A percentile compares a stretch with the other conserved stretches of the same genome.
These are phyloP conservation scores for Scortum barcoo DNA, from an alignment of 2,113 vertebrate species.

Conservation along the genomic window DNA sequence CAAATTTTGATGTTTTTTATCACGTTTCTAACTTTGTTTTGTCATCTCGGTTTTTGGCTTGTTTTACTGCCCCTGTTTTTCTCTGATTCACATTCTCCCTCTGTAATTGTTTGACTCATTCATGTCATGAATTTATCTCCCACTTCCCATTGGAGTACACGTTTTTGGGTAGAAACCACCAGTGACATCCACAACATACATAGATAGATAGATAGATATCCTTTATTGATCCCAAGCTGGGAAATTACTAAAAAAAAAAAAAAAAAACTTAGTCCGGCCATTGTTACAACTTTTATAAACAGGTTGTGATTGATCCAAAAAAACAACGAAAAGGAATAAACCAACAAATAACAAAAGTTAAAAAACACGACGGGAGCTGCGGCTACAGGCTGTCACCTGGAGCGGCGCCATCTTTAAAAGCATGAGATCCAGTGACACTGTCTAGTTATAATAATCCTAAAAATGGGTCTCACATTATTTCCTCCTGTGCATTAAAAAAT, in stretches of 20 bases:
- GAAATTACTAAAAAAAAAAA: no score
- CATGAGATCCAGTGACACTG: background rate
- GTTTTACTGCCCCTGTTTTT: conserved; percentile 4
- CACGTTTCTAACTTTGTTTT: background rate
- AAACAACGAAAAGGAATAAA: no score
- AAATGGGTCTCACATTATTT: conserved; percentile 18
- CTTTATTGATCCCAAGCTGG: no score
- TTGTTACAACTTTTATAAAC: no score
- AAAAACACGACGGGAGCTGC: no score
- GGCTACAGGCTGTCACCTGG: no score
- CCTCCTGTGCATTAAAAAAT: conserved; percentile 38
- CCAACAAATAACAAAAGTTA: no score
- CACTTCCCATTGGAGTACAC: background rate
- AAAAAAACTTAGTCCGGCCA: no score
- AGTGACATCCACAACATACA: no score
- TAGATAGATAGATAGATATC: no score
- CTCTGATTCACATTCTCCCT: conserved; percentile 10
- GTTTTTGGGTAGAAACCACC: background rate
- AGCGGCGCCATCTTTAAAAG: no score
- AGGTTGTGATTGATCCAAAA: no score
- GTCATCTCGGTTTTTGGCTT: background rate
- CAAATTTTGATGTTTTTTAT: background rate
- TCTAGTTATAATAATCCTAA: conserved; percentile 1
- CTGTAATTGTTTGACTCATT: conserved; percentile 4
- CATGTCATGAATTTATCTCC: background rate